These are phyloP conservation scores for Chloebia gouldiae DNA, from an alignment of 2,113 vertebrate genomes.

Conservation along the genomic window DNA sequence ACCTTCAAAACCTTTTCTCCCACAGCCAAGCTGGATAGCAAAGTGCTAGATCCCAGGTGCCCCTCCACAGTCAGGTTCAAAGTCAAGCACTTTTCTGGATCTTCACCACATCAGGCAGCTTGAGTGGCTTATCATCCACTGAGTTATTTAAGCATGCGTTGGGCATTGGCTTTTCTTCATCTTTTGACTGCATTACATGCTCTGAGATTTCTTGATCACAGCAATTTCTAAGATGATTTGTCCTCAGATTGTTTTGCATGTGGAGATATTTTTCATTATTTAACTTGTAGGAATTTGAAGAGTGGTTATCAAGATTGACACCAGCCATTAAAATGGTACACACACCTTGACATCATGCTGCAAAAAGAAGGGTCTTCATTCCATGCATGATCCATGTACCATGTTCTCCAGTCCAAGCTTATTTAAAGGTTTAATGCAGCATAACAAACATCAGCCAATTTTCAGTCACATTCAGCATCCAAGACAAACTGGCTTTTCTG, in stretches of 20 bases:
- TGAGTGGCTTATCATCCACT: not conserved
- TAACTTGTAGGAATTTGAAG: not conserved
- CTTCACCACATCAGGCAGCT: not conserved
- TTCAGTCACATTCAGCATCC: not conserved
- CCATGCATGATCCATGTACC: not conserved
- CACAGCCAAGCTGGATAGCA: not conserved
- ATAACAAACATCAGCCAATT: not conserved
- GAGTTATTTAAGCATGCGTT: not conserved
- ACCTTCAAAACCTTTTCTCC: not conserved
- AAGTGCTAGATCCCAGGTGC: not conserved
- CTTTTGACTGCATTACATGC: not conserved
- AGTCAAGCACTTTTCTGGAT: not conserved
- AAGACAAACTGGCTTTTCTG: not conserved
- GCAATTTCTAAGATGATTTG: not conserved
- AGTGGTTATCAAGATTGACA: not conserved
- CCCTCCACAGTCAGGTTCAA: not conserved
- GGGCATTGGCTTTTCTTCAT: not conserved
- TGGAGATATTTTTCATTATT: not conserved
- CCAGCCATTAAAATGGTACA: not conserved
- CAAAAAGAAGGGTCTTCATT: not conserved
- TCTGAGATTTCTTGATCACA: not conserved
- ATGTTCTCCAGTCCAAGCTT: not conserved
- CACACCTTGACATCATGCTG: not conserved
- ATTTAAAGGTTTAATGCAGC: not conserved
- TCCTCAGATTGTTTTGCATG: not conserved